Evolutionary conservation across 2,113 vertebrate genomes (phyloP).

Genomic region (Pagrus major): DNA sequence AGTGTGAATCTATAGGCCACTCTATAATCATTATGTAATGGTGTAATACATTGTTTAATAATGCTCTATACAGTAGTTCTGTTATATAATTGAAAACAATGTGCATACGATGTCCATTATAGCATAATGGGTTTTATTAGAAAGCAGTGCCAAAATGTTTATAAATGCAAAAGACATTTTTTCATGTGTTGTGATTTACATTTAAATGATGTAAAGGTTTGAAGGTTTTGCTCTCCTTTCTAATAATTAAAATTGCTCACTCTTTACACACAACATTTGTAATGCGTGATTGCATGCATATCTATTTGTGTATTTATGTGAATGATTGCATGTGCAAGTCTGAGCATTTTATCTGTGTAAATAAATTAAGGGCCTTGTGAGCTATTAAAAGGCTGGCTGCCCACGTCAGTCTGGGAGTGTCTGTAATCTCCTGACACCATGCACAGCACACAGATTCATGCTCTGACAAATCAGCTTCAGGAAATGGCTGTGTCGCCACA

Average conservation of each 20-base stretch:
- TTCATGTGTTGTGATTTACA: background rate
- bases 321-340: constrained; percentile 24
- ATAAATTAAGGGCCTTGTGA: constrained; percentile 56
- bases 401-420: constrained; percentile 55
- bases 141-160: background rate
- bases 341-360: constrained; percentile 55
- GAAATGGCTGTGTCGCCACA: constrained; percentile 62
- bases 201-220: background rate
- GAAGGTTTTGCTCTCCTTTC: background rate
- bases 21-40: too few species aligned
- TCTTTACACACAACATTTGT: constrained; percentile 20
- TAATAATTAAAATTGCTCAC: background rate
- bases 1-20: too few species aligned
- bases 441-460: constrained; percentile 55
- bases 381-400: constrained; percentile 66
- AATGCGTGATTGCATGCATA: constrained; percentile 8
- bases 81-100: too few species aligned
- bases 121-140: too few species aligned
- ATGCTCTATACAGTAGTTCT: too few species aligned
- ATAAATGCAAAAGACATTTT: background rate
- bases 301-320: constrained; percentile 19
- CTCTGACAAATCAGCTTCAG: constrained; percentile 62
- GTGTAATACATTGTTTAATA: too few species aligned
- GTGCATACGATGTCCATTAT: too few species aligned
- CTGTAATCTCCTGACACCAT: constrained; percentile 57